These are phyloP conservation scores for Drosophila lacicola DNA, from an alignment of 2,888 invertebrate genomes.

Conservation along the genomic window DNA sequence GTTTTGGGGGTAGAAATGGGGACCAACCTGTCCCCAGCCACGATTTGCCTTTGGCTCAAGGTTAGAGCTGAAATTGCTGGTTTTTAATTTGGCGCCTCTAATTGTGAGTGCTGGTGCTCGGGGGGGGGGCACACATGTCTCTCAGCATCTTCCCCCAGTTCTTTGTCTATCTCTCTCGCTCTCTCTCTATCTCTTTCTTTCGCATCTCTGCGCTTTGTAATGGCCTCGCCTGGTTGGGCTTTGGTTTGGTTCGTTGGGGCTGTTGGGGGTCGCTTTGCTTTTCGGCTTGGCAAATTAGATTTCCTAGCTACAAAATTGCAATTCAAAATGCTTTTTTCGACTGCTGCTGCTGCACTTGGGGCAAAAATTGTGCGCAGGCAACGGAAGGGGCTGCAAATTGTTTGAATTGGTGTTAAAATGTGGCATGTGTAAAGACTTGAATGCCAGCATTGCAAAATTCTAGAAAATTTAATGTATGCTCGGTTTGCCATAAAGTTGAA, in stretches of 20 bases:
- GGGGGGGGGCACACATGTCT: slow-evolving; percentile 29
- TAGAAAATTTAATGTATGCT: neutral
- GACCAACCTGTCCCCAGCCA: slow-evolving; percentile 1
- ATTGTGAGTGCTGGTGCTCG: slow-evolving; percentile 57
- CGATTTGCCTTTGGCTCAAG: slow-evolving; percentile 48
- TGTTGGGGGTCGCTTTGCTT: slow-evolving; percentile 39
- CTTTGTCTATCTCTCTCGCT: neutral
- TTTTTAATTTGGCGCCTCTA: slow-evolving; percentile 64
- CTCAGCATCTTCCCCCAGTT: neutral
- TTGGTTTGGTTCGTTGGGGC: neutral
- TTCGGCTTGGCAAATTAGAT: slow-evolving; percentile 65
- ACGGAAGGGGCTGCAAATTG: slow-evolving; percentile 9
- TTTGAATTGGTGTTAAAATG: slow-evolving; percentile 41
- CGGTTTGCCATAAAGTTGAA: neutral
- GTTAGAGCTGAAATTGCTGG: slow-evolving; percentile 53
- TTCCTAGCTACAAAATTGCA: slow-evolving; percentile 68
- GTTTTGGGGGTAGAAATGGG: neutral
- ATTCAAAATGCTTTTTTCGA: slow-evolving; percentile 60
- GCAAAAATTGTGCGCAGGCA: slow-evolving; percentile 16
- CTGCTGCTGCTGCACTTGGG: slow-evolving; percentile 18
- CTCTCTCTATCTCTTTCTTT: neutral
- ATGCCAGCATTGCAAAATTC: neutral
- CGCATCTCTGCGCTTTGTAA: slow-evolving; percentile 12
- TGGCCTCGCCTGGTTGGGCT: slow-evolving; percentile 19
- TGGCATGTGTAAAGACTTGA: slow-evolving; percentile 16